Evolutionary conservation across 2,113 vertebrate genomes (phyloP), one percentile per base, ranked within the genome.

Genomic region (Menidia beryllina): DNA sequence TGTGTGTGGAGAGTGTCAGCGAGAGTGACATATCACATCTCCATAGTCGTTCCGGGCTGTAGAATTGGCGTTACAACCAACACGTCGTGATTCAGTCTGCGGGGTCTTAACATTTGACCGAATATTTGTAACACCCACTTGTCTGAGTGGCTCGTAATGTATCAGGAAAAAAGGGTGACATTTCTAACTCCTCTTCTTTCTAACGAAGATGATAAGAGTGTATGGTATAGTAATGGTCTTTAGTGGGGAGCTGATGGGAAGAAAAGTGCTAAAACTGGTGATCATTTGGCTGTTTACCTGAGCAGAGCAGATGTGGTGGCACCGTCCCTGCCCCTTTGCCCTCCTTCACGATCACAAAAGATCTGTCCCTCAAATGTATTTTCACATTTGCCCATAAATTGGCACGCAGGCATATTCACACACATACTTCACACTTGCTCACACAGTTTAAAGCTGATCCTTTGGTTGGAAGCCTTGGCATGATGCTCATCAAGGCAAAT

Each of bases 401-500:
- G 45, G 59, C 25, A 36, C 11, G 12, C 45, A 6, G 11, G 25
- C 50, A 72, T 38, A 57, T 20, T 7, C 26, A 12, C 11, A 13
- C 58, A 9, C 45, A 14, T 5, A n/a, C 41, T 24, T 51, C 60
- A 12, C 60, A 50, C 65, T 64, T 75, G 60, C 65, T 25, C 66
- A 71, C 38, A 38, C 47, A 12, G 72, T 75, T 86, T 74, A 84
- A 8, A 17, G 81, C 75, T 89, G 79, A 90, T 89, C 77, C 9
- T 48, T 56, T 92, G 91, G 88, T 88, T 53, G 20, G 34, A 62
- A 65, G 87, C 91, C 91, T 92, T 61, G n/a, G 56, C 87, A 90
- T 82, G 67, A 70, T 85, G 82, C 86, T 87, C 69, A 63, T 91
- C 89, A 84, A 86, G 69, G 84, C 90, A 91, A n/a, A 92, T 93